phyloP scores from a whole-genome alignment of 2,888 invertebrate genomes.

The Aradus depressus region DNA sequence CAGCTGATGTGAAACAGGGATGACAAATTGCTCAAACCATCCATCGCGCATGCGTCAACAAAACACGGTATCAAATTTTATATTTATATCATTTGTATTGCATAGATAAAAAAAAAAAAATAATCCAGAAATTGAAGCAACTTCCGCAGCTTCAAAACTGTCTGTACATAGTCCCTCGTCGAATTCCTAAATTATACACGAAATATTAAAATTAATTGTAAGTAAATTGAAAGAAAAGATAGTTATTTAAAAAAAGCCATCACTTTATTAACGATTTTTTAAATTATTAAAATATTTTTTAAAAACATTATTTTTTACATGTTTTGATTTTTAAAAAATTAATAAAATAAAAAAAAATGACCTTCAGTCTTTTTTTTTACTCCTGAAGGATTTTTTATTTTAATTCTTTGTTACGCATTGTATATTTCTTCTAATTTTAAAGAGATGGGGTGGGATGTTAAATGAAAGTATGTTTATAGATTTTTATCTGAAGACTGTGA shows the following conservation, averaged over 20 bases:
- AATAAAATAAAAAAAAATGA: too few species aligned
- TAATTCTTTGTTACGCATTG: slow-evolving; percentile 4
- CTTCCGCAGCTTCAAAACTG: too few species aligned
- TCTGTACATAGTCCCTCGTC: too few species aligned
- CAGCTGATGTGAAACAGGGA: slow-evolving; percentile 9
- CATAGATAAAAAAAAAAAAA: slow-evolving; percentile 1
- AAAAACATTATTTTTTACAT: too few species aligned
- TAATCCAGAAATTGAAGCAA: background rate
- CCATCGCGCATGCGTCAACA: background rate
- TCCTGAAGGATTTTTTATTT: too few species aligned
- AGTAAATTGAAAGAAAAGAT: background rate
- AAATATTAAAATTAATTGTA: slow-evolving; percentile 1
- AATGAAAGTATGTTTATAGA: background rate
- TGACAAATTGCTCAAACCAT: slow-evolving; percentile 6
- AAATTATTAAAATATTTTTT: slow-evolving; percentile 1
- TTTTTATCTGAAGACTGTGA: slow-evolving; percentile 13
- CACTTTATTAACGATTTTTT: slow-evolving; percentile 6
- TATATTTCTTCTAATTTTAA: slow-evolving; percentile 4
- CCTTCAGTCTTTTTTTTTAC: too few species aligned
- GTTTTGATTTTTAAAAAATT: too few species aligned
- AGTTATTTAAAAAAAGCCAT: background rate
- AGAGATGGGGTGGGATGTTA: background rate
- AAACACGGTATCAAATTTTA: slow-evolving; percentile 1
- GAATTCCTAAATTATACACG: background rate
- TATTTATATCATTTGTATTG: slow-evolving; percentile 4